Evolutionary conservation across 2,888 invertebrate species (phyloP).

Genomic region (Orchestes rusci): DNA sequence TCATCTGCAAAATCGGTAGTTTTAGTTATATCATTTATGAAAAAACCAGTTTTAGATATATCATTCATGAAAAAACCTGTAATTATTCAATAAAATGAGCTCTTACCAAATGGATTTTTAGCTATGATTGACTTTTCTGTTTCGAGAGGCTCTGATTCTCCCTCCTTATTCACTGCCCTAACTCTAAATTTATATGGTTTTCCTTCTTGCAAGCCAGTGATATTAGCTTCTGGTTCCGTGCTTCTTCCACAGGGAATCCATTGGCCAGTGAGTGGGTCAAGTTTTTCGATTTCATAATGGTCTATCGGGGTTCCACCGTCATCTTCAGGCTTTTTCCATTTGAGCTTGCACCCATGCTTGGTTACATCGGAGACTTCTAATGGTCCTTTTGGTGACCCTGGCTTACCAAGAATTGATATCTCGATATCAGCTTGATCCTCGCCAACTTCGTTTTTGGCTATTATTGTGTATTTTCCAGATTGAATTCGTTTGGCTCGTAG

Average conservation of each 20-base stretch:
- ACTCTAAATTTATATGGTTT: constrained; percentile 99
- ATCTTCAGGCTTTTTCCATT: constrained; percentile 92
- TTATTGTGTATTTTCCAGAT: constrained; percentile 82
- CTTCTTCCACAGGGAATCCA: constrained; percentile 91
- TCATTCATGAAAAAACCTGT: too few species aligned
- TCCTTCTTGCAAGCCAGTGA: constrained; percentile 81
- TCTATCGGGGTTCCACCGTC: constrained; percentile 93
- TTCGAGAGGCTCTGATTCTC: constrained; percentile 93
- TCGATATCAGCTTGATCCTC: constrained; percentile 88
- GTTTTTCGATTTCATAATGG: constrained; percentile 92
- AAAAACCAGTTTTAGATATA: background rate
- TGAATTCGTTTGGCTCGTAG: constrained; percentile 73
- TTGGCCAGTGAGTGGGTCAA: constrained; percentile 84
- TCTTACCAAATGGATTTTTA: constrained; percentile 93
- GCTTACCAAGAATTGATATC: constrained; percentile 74
- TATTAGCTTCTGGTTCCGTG: constrained; percentile 76
- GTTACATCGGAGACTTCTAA: constrained; percentile 82
- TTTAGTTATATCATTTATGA: background rate
- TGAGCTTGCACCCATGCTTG: constrained; percentile 84
- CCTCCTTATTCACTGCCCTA: constrained; percentile 95
- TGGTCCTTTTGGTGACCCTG: constrained; percentile 76
- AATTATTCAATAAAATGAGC: too few species aligned
- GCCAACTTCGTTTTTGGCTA: constrained; percentile 87
- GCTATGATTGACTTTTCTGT: constrained; percentile 91
- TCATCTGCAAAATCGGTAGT: constrained; percentile 54